Conservation (phyloP, 1,140 invertebrate genomes). For the Lasaia peninsularis region DNA sequence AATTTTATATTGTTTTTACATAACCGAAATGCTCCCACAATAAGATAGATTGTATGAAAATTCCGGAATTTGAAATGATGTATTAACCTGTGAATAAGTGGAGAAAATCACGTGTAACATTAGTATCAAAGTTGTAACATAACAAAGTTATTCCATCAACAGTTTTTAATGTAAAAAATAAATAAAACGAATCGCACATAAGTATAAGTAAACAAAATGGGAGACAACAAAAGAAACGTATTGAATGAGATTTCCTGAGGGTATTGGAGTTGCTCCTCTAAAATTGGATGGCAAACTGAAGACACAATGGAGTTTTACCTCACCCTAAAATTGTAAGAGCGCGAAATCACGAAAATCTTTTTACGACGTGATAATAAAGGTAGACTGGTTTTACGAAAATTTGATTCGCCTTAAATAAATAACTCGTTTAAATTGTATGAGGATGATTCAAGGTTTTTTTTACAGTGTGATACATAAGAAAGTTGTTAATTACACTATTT, state of each 20-base stretch:
- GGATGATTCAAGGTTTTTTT: no score
- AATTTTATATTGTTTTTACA: no score
- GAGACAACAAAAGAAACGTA: slow-evolving; percentile 36
- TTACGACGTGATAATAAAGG: not conserved
- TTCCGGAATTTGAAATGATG: no score
- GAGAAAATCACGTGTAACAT: no score
- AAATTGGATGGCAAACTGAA: slow-evolving; percentile 51
- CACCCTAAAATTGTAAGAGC: not conserved
- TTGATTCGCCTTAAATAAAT: not conserved
- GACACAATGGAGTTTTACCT: slow-evolving; percentile 37
- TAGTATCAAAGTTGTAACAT: no score
- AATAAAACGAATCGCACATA: not conserved
- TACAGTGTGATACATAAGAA: no score
- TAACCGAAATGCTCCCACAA: no score
- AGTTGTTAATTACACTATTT: no score
- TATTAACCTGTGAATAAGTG: no score
- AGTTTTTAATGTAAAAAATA: not conserved
- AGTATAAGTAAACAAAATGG: slow-evolving; percentile 24
- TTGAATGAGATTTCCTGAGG: slow-evolving; percentile 45
- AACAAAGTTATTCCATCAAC: not conserved
- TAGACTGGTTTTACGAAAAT: not conserved
- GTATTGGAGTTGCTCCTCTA: slow-evolving; percentile 47
- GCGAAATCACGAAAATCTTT: not conserved
- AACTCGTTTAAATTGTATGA: not conserved
- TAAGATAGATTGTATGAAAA: no score